Base-by-base conservation (phyloP, 1,140 invertebrate species). In the Cecropterus lyciades region DNA sequence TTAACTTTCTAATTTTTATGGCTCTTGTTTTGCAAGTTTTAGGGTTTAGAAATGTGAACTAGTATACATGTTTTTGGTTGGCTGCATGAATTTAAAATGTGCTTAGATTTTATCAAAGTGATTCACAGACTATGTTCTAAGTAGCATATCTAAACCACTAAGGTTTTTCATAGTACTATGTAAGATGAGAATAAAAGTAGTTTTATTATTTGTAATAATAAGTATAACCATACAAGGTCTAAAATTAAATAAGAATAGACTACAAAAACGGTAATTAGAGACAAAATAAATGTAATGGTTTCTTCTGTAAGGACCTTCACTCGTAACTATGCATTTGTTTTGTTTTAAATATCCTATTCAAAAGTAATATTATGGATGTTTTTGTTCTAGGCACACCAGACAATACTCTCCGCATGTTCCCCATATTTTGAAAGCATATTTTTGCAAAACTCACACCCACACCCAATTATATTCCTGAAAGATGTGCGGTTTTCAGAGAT, bases 371-470 rank as follows among this genome's bases (percentile, higher is more conserved):
- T 65, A 62, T 65, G 67, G 11, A 49, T 46, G 6, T 14, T 69
- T 59, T 88, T 87, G 72, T 92, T 92, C 73, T 83, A 94, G 94
- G 97, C 97, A 74, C 98, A 98, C 93, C 97, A 98, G 93, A 97
- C 97, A 63, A 97, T 98, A 90, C 93, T 98, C 55, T 98, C 97
- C 46, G 97, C 98, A 71, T 98, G 97, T 93, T 98, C 97, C 93
- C 97, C 97, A 59, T 98, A 98, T 93, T 98, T 99, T 93, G 97
- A 98, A 94, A 96, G 94, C 89, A 96, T 99, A 92, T 98, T 99
- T 92, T 94, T 98, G 77, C 96, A 97, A 92, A 98, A 98, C 91
- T 95, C 94, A 71, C 97, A 98, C 93, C 96, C 97, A 84, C 97
- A 98, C 93, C 97, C 97, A 48, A 98, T 98, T 83, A 97, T 98